These are phyloP conservation scores for Hucho hucho DNA, from an alignment of 2,113 vertebrate genomes.

Conservation along the genomic window DNA sequence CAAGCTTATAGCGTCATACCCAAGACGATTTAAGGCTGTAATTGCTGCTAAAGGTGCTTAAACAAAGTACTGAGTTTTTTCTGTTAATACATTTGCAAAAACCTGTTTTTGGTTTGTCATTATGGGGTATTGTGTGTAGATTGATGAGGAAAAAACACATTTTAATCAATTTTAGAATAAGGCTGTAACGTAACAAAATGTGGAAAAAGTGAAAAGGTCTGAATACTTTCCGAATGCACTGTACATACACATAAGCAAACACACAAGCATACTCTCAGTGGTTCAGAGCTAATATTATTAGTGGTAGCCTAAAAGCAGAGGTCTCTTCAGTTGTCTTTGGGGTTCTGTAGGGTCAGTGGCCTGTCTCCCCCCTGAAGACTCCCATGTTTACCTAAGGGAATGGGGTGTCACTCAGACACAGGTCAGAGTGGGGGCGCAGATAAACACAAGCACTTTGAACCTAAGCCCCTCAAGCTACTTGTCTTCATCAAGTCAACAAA, in stretches of 20 bases:
- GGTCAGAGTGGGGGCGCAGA: constrained; percentile 8
- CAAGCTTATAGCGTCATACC: too few species aligned
- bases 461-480: constrained; percentile 52
- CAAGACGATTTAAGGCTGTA: too few species aligned
- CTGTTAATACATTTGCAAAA: too few species aligned
- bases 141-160: too few species aligned
- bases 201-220: too few species aligned
- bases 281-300: constrained; percentile 34
- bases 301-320: constrained; percentile 17
- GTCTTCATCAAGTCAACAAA: constrained; percentile 63
- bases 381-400: constrained; percentile 48
- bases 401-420: constrained; percentile 58
- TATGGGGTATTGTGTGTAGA: too few species aligned
- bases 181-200: too few species aligned
- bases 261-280: neutral
- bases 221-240: too few species aligned
- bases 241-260: neutral
- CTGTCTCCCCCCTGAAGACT: constrained; percentile 34
- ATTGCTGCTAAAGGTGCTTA: too few species aligned
- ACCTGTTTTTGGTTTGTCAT: too few species aligned
- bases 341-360: constrained; percentile 42
- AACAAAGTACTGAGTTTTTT: too few species aligned
- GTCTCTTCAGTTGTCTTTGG: constrained; percentile 37
- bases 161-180: too few species aligned
- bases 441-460: constrained; percentile 68